Base-by-base conservation (phyloP, 1,140 invertebrate genomes). In the Tribolium castaneum region DNA sequence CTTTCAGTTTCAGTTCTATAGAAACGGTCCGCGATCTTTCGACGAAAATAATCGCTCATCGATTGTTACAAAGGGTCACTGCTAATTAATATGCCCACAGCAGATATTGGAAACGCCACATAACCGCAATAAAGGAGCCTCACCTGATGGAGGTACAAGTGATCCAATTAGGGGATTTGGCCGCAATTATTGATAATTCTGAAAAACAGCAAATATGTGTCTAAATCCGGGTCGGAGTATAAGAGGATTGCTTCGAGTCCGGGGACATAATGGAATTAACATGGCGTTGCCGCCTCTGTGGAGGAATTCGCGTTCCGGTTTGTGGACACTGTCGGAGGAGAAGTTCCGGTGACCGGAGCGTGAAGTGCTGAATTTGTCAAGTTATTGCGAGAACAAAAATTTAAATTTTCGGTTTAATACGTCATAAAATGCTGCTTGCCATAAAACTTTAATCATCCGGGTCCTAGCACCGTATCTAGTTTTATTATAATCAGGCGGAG, bases 1-100 rank as follows among this genome's bases (percentile, higher is more conserved):
- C 59, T 66, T 66, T 66, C 59, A 66, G 59, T 66, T 66, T 35
- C 59, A 66, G 59, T 34, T 10, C 25, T 66, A 66, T 66, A 66
- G 59, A 66, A 66, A 66, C 4, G 59, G 39, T 66, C 59, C 59
- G 59, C 59, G 30, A 66, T 66, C 59, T 66, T 35, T 66, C 30
- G 30, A 2, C 13, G 45, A 66, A 66, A 66, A 66, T 66, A 66
- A 66, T 66, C 59, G 14, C 59, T 66, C 59, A 66, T 66, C 59
- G 59, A 30, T 25, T 59, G 10, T 19, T 30, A 34, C 30, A 66
- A 66, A 66, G 59, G 59, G 59, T 4, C 59, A 30, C 3, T 30
- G n/a, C 59, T 66, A 66, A 66, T 66, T 66, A 66, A 66, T 66
- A 66, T 66, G 59, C 59, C 59, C 59, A 66, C 30, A 39, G 14